A percentile compares a stretch with the other conserved stretches of the same genome.
These are phyloP conservation scores for Phoronis australis DNA, from an alignment of 2,888 invertebrate species.

Conservation along the genomic window DNA sequence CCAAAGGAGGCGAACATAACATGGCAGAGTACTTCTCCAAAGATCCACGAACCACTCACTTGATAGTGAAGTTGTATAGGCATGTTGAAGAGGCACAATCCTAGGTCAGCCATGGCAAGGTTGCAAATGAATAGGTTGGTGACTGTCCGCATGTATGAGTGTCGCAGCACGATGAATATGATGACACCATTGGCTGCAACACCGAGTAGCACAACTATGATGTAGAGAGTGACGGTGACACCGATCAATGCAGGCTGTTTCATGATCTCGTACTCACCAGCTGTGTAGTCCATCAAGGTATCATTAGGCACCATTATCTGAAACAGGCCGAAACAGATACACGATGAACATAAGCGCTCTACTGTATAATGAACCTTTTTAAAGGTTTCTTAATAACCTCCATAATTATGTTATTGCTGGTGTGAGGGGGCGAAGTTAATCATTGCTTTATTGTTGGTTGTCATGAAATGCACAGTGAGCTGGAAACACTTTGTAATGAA, in stretches of 20 bases:
- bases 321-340: too few species aligned
- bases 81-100: conserved; percentile 43
- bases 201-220: conserved; percentile 39
- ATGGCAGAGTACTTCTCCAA: conserved; percentile 41
- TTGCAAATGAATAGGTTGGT: conserved; percentile 48
- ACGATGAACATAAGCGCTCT: too few species aligned
- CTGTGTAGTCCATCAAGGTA: too few species aligned
- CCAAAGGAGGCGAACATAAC: conserved; percentile 45
- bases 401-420: too few species aligned
- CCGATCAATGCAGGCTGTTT: neutral
- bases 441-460: too few species aligned
- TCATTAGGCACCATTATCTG: too few species aligned
- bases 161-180: conserved; percentile 34
- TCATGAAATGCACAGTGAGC: too few species aligned
- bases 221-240: conserved; percentile 35
- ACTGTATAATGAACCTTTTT: too few species aligned
- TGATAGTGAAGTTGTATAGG: conserved; percentile 50
- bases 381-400: too few species aligned
- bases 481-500: too few species aligned
- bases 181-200: conserved; percentile 41
- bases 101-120: conserved; percentile 44
- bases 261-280: too few species aligned
- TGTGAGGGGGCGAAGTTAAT: too few species aligned
- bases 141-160: conserved; percentile 38
- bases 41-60: conserved; percentile 44